Conservation (phyloP, 1,140 invertebrate species). For the Papilio glaucus region DNA sequence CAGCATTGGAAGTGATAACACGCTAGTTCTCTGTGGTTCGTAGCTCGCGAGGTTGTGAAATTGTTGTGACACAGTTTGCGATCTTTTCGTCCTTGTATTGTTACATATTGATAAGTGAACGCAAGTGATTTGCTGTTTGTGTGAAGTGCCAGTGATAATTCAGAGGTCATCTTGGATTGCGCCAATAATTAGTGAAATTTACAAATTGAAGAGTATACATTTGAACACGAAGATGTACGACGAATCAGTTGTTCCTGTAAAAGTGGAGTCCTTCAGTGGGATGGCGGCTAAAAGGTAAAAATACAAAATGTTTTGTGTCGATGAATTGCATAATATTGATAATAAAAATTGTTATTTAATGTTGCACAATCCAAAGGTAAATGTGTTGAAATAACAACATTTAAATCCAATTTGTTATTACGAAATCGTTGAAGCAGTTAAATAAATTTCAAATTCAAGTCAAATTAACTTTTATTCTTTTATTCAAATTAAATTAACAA, state of each 20-base stretch:
- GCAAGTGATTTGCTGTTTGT: conserved; percentile 38
- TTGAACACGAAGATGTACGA: conserved; percentile 71
- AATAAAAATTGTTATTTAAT: conserved; percentile 21
- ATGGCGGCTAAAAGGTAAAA: conserved; percentile 75
- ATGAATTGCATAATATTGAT: not conserved
- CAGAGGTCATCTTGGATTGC: conserved; percentile 48
- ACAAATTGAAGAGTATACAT: conserved; percentile 67
- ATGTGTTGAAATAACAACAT: conserved; percentile 14
- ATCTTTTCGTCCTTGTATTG: not conserved
- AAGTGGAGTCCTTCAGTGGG: conserved; percentile 72
- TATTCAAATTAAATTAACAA: not conserved
- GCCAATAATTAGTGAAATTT: conserved; percentile 67
- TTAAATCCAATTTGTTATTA: not conserved
- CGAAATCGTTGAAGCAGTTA: not conserved
- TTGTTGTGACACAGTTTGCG: conserved; percentile 75
- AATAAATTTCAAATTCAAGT: no score
- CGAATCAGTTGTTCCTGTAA: conserved; percentile 72
- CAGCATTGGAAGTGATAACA: conserved; percentile 50
- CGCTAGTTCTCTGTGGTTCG: no score
- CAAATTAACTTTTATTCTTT: no score
- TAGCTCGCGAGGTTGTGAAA: conserved; percentile 65
- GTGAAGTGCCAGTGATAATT: conserved; percentile 70
- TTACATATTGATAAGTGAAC: conserved; percentile 23
- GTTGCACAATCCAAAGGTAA: conserved; percentile 18
- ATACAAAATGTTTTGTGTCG: not conserved